These are phyloP conservation scores for Patiria pectinifera DNA, from an alignment of 53 echinoderm and acorn worm species.

Conservation along the genomic window DNA sequence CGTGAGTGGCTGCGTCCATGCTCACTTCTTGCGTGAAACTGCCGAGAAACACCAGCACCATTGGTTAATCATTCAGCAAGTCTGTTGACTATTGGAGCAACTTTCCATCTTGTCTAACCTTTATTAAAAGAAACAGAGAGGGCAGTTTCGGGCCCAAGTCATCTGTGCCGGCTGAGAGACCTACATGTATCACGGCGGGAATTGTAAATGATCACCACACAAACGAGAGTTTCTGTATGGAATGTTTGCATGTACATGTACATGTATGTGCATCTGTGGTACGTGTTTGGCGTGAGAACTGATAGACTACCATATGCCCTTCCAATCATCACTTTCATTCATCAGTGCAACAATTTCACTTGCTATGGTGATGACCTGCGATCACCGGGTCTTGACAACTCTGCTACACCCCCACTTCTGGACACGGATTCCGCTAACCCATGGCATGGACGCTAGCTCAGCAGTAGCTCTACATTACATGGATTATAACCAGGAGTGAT, in stretches of 20 bases:
- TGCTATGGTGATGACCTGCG: not conserved
- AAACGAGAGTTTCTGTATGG: not conserved
- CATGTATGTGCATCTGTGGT: not conserved
- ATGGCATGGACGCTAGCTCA: too few relatives aligned
- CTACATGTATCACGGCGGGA: too few relatives aligned
- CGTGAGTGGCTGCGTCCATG: not conserved
- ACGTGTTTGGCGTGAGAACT: not conserved
- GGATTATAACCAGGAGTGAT: not conserved
- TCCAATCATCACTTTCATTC: conserved; percentile 4
- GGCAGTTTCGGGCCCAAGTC: not conserved
- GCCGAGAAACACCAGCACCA: not conserved
- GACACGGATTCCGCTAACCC: too few relatives aligned
- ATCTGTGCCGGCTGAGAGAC: not conserved
- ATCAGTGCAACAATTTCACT: not conserved
- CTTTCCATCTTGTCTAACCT: not conserved
- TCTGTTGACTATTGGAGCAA: not conserved
- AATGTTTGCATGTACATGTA: not conserved
- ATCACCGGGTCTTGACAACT: not conserved
- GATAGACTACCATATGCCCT: not conserved
- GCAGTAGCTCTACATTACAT: too few relatives aligned
- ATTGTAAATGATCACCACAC: too few relatives aligned
- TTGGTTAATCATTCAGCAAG: not conserved
- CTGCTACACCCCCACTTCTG: not conserved
- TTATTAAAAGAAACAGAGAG: not conserved
- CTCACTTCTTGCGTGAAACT: not conserved